These are phyloP conservation scores for Peromyscus leucopus DNA, from an alignment of 2,113 vertebrate species.

Conservation along the genomic window DNA sequence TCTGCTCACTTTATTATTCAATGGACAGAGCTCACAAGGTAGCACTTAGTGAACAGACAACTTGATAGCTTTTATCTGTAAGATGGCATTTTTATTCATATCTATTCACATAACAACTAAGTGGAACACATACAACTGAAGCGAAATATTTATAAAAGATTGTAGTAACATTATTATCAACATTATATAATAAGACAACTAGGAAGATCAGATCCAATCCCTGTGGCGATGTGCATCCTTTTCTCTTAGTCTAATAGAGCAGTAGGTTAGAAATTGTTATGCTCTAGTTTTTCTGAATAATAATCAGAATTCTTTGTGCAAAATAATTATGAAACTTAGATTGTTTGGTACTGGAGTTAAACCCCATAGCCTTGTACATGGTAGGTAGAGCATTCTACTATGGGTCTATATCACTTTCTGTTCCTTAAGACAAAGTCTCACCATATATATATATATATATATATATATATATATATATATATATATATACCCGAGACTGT, in stretches of 20 bases:
- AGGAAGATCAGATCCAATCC: not conserved
- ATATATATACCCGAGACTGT: no score
- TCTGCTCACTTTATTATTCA: conserved; percentile 31
- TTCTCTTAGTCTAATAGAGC: not conserved
- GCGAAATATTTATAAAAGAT: not conserved
- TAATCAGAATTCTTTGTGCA: not conserved
- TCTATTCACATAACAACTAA: not conserved
- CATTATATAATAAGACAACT: not conserved
- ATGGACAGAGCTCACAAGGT: conserved; percentile 7
- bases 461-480: no score
- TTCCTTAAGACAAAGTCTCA: not conserved
- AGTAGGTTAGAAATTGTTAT: not conserved
- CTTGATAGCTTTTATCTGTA: not conserved
- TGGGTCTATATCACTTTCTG: not conserved
- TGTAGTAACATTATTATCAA: not conserved
- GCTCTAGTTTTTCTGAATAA: not conserved
- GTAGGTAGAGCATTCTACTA: not conserved
- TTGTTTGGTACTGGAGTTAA: not conserved
- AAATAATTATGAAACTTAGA: conserved; percentile 7
- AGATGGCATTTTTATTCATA: not conserved
- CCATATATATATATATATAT: no score
- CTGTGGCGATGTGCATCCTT: not conserved
- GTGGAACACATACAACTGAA: not conserved
- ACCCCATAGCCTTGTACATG: not conserved
- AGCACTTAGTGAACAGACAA: not conserved